Percentiles rank a stretch among this genome's conserved stretches.
phyloP scores from a whole-genome alignment of 2,797 vertebrate species.

The Propithecus perrieri region DNA sequence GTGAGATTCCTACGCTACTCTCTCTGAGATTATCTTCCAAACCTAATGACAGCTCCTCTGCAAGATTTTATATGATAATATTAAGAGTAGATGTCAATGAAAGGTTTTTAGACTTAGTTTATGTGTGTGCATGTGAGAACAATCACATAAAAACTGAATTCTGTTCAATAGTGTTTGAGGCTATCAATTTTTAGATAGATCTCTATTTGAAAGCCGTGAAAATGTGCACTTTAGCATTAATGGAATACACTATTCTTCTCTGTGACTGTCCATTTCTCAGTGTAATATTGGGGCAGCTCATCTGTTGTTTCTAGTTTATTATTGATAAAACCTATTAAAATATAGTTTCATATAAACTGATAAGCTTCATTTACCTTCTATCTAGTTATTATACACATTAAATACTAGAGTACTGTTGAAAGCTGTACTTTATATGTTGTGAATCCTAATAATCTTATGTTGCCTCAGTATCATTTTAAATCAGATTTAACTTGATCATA shows the following conservation, averaged over 20 bases:
- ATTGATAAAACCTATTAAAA: neutral
- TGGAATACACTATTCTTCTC: neutral
- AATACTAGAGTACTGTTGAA: neutral
- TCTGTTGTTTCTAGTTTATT: neutral
- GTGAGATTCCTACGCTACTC: neutral
- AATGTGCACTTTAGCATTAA: neutral
- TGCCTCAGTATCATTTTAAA: no score
- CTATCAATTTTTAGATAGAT: neutral
- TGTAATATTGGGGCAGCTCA: neutral
- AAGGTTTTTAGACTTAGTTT: neutral
- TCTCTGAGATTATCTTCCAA: neutral
- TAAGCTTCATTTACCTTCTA: neutral
- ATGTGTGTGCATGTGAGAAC: neutral
- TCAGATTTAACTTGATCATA: no score
- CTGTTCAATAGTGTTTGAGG: neutral
- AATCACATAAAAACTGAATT: neutral
- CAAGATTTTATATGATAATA: neutral
- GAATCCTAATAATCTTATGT: neutral
- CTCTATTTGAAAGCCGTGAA: neutral
- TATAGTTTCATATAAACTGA: neutral
- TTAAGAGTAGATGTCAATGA: neutral
- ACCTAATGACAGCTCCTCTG: neutral
- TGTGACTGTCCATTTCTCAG: neutral
- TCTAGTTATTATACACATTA: neutral
- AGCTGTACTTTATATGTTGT: neutral